phyloP scores from a whole-genome alignment of 2,113 vertebrate species.

The Scopus umbretta region DNA sequence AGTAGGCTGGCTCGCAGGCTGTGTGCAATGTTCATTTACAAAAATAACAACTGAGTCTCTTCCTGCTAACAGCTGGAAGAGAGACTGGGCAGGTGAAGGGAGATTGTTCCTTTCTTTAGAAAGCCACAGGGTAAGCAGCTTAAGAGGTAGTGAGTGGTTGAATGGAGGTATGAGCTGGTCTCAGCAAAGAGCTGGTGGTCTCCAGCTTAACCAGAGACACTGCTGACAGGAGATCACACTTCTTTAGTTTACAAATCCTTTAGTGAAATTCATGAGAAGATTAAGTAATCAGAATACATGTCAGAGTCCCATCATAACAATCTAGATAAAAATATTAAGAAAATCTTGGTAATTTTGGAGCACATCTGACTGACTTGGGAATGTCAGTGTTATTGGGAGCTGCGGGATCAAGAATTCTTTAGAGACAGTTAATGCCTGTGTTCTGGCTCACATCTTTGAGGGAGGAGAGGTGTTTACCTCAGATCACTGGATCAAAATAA shows the following conservation, averaged over 20 bases:
- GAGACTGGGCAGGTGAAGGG: background rate
- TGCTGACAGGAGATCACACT: no score
- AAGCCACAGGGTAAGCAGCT: background rate
- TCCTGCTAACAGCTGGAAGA: background rate
- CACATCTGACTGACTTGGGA: background rate
- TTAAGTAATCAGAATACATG: background rate
- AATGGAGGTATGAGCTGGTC: accelerated
- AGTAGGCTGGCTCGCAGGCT: background rate
- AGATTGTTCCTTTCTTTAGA: background rate
- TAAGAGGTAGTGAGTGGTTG: accelerated
- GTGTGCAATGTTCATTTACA: background rate
- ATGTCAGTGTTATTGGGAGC: background rate
- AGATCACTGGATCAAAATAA: background rate
- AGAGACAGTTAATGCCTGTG: no score
- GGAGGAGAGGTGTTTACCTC: background rate
- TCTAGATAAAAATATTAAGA: background rate
- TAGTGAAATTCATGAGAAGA: background rate
- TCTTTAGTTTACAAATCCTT: background rate
- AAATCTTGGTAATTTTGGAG: accelerated
- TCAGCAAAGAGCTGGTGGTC: background rate
- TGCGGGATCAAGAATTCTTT: background rate
- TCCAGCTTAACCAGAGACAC: background rate
- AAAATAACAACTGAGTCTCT: background rate
- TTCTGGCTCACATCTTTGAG: background rate
- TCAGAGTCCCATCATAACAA: background rate